Percentiles rank a stretch among this genome's conserved stretches.
phyloP scores from a whole-genome alignment of 2,888 invertebrate genomes.

The Phengaris alcon region DNA sequence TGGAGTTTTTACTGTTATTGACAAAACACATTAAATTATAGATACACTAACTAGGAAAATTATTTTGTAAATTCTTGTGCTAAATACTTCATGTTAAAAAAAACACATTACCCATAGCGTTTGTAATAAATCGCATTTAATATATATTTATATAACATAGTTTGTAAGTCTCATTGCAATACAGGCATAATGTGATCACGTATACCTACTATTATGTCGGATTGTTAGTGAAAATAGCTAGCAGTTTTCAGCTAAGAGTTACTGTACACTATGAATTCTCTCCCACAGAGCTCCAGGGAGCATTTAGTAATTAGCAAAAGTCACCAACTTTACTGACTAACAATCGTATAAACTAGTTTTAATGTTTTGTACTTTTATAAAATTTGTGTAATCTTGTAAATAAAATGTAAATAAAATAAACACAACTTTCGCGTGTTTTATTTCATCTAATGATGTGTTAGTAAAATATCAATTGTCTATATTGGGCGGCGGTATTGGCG shows the following conservation, averaged over 20 bases:
- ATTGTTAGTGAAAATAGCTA: not conserved
- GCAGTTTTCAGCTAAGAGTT: not conserved
- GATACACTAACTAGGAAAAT: not conserved
- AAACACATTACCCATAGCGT: too few species aligned
- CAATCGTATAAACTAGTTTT: not conserved
- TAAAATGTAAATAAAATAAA: conserved; percentile 20
- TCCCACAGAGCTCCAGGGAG: not conserved
- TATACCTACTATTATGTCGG: too few species aligned
- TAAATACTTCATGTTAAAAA: too few species aligned
- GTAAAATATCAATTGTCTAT: too few species aligned
- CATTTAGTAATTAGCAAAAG: not conserved
- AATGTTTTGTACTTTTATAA: conserved; percentile 3
- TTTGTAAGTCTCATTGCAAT: too few species aligned
- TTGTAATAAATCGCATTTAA: too few species aligned
- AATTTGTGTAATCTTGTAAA: not conserved
- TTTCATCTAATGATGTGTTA: not conserved
- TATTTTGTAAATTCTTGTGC: too few species aligned
- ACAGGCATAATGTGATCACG: too few species aligned
- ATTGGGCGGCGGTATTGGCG: not conserved
- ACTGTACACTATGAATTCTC: not conserved
- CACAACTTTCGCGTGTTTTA: not conserved
- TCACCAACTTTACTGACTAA: not conserved
- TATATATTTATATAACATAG: too few species aligned
- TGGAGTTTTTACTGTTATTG: not conserved
- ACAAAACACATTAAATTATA: not conserved